Conservation (phyloP, 2,113 vertebrate genomes). For the Cyphomyrus plagiostoma region DNA sequence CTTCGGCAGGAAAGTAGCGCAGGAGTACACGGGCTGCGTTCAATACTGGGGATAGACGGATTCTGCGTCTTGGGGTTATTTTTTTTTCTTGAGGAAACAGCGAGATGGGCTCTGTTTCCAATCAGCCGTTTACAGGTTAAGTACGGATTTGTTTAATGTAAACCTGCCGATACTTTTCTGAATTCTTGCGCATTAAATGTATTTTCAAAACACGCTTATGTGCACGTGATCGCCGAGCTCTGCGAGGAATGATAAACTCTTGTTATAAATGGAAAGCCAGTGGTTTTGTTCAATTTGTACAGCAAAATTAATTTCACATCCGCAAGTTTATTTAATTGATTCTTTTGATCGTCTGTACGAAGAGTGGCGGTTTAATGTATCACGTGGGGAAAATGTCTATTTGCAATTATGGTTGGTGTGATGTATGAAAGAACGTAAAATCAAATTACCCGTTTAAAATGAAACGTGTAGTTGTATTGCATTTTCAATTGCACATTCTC, state of each 20-base stretch:
- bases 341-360: background rate
- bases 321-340: background rate
- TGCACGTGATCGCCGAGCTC: slow-evolving; percentile 6
- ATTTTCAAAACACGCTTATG: background rate
- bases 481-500: background rate
- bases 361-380: slow-evolving; percentile 1
- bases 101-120: slow-evolving; percentile 83
- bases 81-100: slow-evolving; percentile 52
- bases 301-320: background rate
- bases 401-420: background rate
- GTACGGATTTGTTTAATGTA: slow-evolving; percentile 35
- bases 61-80: slow-evolving; percentile 43
- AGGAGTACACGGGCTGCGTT: slow-evolving; percentile 41
- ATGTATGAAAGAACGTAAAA: background rate
- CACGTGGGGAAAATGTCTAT: background rate
- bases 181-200: background rate
- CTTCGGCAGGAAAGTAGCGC: slow-evolving; percentile 55
- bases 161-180: background rate
- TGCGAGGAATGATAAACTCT: background rate
- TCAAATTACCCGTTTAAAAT: background rate
- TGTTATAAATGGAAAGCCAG: slow-evolving; percentile 1
- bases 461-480: background rate
- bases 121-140: slow-evolving; percentile 83
- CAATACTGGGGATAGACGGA: slow-evolving; percentile 42
- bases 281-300: background rate